phyloP scores from a whole-genome alignment of 35 echinoderm and acorn worm species.

The Hemicentrotus pulcherrimus region DNA sequence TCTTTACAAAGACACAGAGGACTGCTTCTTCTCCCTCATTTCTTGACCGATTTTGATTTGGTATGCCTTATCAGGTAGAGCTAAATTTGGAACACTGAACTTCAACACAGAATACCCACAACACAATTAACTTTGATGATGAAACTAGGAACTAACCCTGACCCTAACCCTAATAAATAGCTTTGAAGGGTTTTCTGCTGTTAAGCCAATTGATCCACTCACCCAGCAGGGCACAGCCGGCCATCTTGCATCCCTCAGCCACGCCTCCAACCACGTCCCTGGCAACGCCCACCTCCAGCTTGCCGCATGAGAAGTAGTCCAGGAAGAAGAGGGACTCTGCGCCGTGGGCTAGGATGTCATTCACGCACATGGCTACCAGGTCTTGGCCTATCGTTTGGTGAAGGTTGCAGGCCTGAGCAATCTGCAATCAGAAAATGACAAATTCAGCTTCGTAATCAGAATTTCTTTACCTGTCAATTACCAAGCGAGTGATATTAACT shows the following conservation, averaged over 20 bases:
- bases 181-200: too few relatives aligned
- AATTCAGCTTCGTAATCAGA: not conserved
- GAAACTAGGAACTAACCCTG: too few relatives aligned
- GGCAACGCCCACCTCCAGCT: slow-evolving; percentile 70
- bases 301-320: slow-evolving; percentile 94
- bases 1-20: too few relatives aligned
- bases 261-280: slow-evolving; percentile 83
- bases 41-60: too few relatives aligned
- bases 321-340: slow-evolving; percentile 94
- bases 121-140: too few relatives aligned
- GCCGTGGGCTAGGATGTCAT: slow-evolving; percentile 90
- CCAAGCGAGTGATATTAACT: too few relatives aligned
- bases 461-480: not conserved
- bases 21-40: too few relatives aligned
- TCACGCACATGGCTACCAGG: slow-evolving; percentile 97
- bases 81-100: too few relatives aligned
- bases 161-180: too few relatives aligned
- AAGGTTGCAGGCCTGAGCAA: slow-evolving; percentile 75
- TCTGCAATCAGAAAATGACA: slow-evolving; percentile 36
- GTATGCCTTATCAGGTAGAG: too few relatives aligned
- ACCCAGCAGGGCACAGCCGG: slow-evolving; percentile 96
- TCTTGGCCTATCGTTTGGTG: slow-evolving; percentile 84
- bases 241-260: slow-evolving; percentile 79
- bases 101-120: too few relatives aligned
- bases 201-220: not conserved